These are phyloP conservation scores for Addax nasomaculatus DNA, from an alignment of 2,113 vertebrate species.

Conservation along the genomic window DNA sequence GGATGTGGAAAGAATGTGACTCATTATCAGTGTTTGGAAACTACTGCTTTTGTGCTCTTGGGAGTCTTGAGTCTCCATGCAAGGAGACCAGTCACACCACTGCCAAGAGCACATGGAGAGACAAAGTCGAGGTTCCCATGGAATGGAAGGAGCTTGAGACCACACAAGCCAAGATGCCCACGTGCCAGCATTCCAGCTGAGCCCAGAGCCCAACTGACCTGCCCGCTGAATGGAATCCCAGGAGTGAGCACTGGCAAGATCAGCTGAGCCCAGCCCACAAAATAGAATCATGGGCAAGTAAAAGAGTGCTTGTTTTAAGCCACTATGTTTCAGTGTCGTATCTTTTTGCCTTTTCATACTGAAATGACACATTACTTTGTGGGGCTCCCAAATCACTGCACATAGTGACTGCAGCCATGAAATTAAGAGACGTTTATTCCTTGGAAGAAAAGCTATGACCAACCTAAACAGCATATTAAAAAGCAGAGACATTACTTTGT, in stretches of 20 bases:
- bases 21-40: background rate
- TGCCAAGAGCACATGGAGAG: background rate
- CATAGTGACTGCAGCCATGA: background rate
- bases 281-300: background rate
- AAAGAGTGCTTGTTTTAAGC: background rate
- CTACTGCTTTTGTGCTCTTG: background rate
- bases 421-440: background rate
- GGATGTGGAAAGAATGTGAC: background rate
- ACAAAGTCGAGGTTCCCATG: background rate
- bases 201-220: background rate
- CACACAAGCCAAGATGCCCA: background rate
- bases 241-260: background rate
- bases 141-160: background rate
- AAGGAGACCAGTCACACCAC: background rate
- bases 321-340: background rate
- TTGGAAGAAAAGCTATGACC: background rate
- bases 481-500: background rate
- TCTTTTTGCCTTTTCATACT: background rate
- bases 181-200: background rate
- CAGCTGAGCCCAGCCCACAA: background rate
- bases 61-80: background rate
- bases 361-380: background rate
- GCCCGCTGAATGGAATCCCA: background rate
- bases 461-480: background rate
- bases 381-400: background rate